Conservation (phyloP, 2,113 vertebrate genomes). For the Sebastes fasciatus region DNA sequence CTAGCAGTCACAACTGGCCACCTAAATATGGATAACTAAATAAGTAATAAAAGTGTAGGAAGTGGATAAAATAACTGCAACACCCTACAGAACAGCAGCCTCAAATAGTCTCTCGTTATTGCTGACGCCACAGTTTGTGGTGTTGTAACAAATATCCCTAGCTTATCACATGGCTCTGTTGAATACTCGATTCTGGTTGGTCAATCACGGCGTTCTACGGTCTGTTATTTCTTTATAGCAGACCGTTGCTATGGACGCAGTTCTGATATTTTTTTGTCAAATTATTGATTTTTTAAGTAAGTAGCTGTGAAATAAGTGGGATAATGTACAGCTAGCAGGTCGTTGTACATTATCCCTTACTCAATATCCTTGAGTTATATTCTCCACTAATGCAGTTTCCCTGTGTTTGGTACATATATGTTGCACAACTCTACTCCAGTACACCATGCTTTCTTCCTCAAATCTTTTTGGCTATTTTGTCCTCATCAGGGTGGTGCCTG, state of each 20-base stretch:
- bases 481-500: neutral
- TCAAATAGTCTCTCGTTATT: neutral
- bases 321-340: no score
- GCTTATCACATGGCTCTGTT: no score
- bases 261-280: no score
- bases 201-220: no score
- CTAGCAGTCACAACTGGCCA: neutral
- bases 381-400: neutral
- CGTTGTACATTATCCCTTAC: no score
- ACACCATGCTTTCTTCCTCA: neutral
- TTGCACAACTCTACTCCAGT: neutral
- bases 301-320: no score
- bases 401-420: neutral
- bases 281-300: no score
- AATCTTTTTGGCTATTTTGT: neutral
- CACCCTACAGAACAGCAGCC: neutral
- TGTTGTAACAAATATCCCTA: no score
- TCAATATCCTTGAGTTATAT: neutral
- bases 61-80: neutral
- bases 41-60: neutral
- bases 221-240: no score
- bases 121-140: no score
- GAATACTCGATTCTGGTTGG: no score
- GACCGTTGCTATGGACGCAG: no score
- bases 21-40: neutral